These are phyloP conservation scores for Quadroppia sp. DNA, from an alignment of 2,888 invertebrate genomes.

Conservation along the genomic window DNA sequence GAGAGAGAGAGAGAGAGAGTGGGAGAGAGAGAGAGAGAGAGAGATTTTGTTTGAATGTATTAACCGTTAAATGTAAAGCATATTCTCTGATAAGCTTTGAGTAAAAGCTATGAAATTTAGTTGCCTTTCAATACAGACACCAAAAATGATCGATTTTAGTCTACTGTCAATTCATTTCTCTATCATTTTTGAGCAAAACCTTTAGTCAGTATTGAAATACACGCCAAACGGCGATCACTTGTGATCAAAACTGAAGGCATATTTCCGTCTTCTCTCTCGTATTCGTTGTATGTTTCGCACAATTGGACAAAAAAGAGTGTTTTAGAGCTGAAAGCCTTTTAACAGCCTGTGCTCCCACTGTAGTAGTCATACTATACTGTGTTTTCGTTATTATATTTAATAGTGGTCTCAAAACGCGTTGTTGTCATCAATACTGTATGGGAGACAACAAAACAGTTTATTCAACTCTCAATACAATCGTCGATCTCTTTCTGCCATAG, in stretches of 20 bases:
- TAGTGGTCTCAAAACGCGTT: slow-evolving; percentile 7
- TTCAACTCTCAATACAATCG: neutral
- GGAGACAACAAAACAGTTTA: neutral
- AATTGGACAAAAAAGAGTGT: neutral
- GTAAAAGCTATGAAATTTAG: neutral
- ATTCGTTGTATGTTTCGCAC: neutral
- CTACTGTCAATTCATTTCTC: slow-evolving; percentile 17
- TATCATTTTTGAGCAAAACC: slow-evolving; percentile 8
- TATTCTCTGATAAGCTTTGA: slow-evolving; percentile 9
- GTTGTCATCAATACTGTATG: neutral
- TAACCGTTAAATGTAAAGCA: neutral
- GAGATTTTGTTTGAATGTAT: neutral
- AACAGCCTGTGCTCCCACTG: neutral
- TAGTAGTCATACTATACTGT: neutral
- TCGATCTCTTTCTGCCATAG: no score
- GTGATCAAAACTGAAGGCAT: slow-evolving; percentile 8
- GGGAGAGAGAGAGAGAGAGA: neutral
- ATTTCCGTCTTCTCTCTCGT: slow-evolving; percentile 13
- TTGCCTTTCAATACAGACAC: neutral
- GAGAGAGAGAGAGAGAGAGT: no score
- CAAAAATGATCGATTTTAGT: slow-evolving; percentile 18
- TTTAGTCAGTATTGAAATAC: slow-evolving; percentile 5
- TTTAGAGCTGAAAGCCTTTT: no score
- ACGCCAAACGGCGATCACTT: slow-evolving; percentile 24
- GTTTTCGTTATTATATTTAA: neutral